Conservation (phyloP, 2,113 vertebrate species). For the Nibea albiflora region DNA sequence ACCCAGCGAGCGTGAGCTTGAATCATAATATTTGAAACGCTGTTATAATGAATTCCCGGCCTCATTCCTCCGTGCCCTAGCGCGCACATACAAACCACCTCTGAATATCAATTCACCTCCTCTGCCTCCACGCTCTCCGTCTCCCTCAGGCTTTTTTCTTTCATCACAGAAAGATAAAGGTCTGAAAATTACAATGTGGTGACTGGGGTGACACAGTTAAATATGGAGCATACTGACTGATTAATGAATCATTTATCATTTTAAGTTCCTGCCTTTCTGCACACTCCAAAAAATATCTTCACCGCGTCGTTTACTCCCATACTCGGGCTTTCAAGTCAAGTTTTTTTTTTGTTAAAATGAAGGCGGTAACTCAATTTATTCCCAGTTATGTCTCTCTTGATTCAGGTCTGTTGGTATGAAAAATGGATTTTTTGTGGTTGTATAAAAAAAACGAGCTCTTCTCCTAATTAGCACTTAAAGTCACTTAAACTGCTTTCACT, state of each 20-base stretch:
- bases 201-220: slow-evolving; percentile 55
- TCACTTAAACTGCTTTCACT: background rate
- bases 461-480: background rate
- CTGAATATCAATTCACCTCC: slow-evolving; percentile 64
- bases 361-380: background rate
- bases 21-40: slow-evolving; percentile 70
- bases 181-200: slow-evolving; percentile 65
- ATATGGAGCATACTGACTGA: slow-evolving; percentile 47
- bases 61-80: slow-evolving; percentile 52
- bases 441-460: background rate
- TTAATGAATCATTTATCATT: slow-evolving; percentile 47
- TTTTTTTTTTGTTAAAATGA: background rate
- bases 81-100: slow-evolving; percentile 49
- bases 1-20: slow-evolving; percentile 65
- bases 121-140: slow-evolving; percentile 6
- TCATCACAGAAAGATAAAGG: slow-evolving; percentile 66
- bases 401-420: background rate
- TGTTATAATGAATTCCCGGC: slow-evolving; percentile 72
- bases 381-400: background rate
- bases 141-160: slow-evolving; percentile 57
- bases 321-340: background rate
- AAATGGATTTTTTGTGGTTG: slow-evolving; percentile 14
- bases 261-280: slow-evolving; percentile 9
- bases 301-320: background rate
- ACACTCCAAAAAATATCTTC: background rate